Base-by-base conservation (phyloP, 1,140 invertebrate species). In the Leptinotarsa texana region DNA sequence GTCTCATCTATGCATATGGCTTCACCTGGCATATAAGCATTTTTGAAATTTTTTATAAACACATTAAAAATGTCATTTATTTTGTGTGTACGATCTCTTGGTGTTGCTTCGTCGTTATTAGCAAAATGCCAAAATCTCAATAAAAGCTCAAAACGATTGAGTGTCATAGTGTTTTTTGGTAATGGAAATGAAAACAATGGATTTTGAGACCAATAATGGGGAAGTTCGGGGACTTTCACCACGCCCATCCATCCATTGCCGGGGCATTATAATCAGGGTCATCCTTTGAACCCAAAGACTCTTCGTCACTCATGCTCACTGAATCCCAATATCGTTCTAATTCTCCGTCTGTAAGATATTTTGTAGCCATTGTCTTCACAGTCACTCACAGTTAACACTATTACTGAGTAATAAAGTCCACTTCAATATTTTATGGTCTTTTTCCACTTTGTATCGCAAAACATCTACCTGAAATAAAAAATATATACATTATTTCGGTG, bases 1-100 rank as follows among this genome's bases (percentile, higher is more conserved):
- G 79, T 79, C 73, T 85, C 79, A 77, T 84, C 80, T 49, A 82
- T 63, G 48, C 15, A 80, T 74, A 77, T 80, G 75, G 65, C 80
- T 75, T 80, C 72, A 11, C n/a, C 75, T 75, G 63, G 84, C 75
- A 72, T 75, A 63, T 63, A 74, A 15, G 47, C 33, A 11, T 80
- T 76, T 57, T 42, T 49, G 74, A 83, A 84, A 33, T 61, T 70
- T 49, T 51, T 22, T 17, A 71, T 61, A 18, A 77, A 66, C 21
- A 22, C 49, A 21, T 71, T 4, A 18, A 77, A 13, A 27, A 77
- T n/a, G 6, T 11, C 49, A 5, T 71, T 42, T 17, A 70, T 18
- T 74, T 74, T 77, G 33, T 61, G 18, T 18, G 67, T 5, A 15
- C 75, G 66, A 68, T 77, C 48, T 11, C 17, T 27, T 18, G 17